A percentile compares a stretch with the other conserved stretches of the same genome.
Conservation (phyloP, 2,888 invertebrate species). For the Caenorhabditis uteleia region DNA sequence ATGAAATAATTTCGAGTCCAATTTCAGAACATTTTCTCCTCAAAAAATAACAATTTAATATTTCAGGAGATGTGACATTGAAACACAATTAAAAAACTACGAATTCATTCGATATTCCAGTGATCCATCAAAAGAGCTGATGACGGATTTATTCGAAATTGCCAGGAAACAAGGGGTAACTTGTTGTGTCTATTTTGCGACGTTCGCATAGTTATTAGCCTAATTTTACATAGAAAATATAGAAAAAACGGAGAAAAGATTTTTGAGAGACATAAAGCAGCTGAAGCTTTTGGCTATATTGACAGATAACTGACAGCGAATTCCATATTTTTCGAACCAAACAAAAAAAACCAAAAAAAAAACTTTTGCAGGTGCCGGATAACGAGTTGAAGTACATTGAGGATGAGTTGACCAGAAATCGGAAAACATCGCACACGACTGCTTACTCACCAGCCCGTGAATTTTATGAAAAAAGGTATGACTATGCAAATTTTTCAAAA, state of each 20-base stretch:
- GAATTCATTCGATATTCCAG: slow-evolving; percentile 52
- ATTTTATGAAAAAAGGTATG: slow-evolving; percentile 36
- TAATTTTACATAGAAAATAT: too few relatives aligned
- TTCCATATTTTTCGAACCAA: background rate
- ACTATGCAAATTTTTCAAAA: background rate
- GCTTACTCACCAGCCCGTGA: slow-evolving; percentile 49
- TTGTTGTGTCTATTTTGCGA: too few relatives aligned
- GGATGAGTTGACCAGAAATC: slow-evolving; percentile 42
- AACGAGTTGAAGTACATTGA: slow-evolving; percentile 45
- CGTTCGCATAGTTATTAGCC: too few relatives aligned
- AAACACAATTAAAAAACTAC: slow-evolving; percentile 39
- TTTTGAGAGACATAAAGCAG: too few relatives aligned
- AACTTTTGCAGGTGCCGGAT: slow-evolving; percentile 44
- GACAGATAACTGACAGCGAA: too few relatives aligned
- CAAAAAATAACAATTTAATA: background rate
- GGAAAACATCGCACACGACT: slow-evolving; percentile 57
- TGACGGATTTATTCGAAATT: slow-evolving; percentile 39
- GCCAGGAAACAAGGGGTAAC: slow-evolving; percentile 41
- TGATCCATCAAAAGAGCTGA: slow-evolving; percentile 39
- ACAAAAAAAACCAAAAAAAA: background rate
- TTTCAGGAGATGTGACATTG: slow-evolving; percentile 60
- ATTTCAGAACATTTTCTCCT: background rate
- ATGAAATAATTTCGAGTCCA: too few relatives aligned
- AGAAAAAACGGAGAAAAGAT: too few relatives aligned
- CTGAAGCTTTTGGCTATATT: background rate